A percentile compares a stretch with the other conserved stretches of the same genome.
Conservation (phyloP, 2,797 vertebrate species). For the Oryzias dopingdopingensis region DNA sequence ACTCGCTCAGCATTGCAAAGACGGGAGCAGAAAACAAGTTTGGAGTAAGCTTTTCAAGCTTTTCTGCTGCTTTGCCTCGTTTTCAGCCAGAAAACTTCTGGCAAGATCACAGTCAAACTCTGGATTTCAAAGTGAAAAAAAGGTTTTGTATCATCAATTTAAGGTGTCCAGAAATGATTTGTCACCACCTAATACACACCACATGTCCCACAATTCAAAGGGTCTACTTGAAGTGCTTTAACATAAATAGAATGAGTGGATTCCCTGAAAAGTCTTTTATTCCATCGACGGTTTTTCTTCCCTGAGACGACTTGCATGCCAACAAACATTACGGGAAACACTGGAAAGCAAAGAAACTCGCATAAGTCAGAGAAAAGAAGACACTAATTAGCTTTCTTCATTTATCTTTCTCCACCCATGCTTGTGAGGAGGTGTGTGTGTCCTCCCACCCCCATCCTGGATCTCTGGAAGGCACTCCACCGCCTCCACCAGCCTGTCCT, state of each 20-base stretch:
- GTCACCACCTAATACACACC: not conserved
- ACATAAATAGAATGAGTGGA: not conserved
- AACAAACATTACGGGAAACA: not conserved
- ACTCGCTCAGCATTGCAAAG: constrained; percentile 59
- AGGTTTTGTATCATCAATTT: not conserved
- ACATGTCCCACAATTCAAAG: not conserved
- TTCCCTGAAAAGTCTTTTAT: constrained; percentile 2
- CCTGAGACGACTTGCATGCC: not conserved
- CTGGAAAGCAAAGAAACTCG: constrained; percentile 5
- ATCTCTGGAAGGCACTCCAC: constrained; percentile 67
- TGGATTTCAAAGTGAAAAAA: constrained; percentile 19
- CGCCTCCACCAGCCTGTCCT: constrained; percentile 48
- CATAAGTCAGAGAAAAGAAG: constrained; percentile 10
- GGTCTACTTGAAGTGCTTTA: not conserved
- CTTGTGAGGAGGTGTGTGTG: constrained; percentile 31
- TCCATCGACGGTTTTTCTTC: constrained; percentile 4
- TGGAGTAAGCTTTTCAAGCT: constrained; percentile 45
- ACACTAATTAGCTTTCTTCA: constrained; percentile 5
- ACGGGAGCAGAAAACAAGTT: constrained; percentile 59
- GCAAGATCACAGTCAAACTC: constrained; percentile 8
- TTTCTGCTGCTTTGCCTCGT: constrained; percentile 34
- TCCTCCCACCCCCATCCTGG: constrained; percentile 53
- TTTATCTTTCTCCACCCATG: constrained; percentile 12
- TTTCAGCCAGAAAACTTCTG: constrained; percentile 34
- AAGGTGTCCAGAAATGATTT: constrained; percentile 1